Evolutionary conservation across 2,797 vertebrate genomes (phyloP), one percentile per base, ranked within the genome.

Genomic region (Pygocentrus nattereri): DNA sequence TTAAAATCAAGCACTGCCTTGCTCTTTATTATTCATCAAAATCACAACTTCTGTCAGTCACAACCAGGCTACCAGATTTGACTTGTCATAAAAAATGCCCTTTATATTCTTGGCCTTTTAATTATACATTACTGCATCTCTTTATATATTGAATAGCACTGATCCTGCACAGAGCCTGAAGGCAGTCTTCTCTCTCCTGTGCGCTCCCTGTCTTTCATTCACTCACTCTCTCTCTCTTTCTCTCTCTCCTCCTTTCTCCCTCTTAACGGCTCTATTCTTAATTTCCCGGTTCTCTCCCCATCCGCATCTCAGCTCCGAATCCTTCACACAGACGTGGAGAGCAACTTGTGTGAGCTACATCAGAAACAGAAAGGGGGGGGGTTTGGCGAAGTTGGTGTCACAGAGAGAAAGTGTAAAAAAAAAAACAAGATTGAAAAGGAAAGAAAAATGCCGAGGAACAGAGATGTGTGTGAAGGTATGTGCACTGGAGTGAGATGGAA

Each of bases 11-110:
- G 27, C 62, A 65, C 71, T 80, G 44, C 41, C 71, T 75, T 34
- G 16, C 71, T 86, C 56, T 81, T 79, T 34, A 89, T 90, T 89
- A 90, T 86, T 89, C 78, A 91, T 89, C 86, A 89, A 82, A 88
- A 91, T 88, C 80, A 82, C 61, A 79, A 76, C 50, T 82, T 86
- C 73, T 87, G 67, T 87, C 70, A 82, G 83, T 73, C 71, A 85
- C 74, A 50, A 72, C 18, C 77, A 5, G 82, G 41, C 82, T 54
- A 71, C 38, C 83, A 85, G 23, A 68, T 71, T 74, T 82, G 23
- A 44, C 73, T 75, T 86, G 83, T 80, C 84, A 88, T 78, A 87
- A 34, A 88, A 83, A 85, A 80, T 85, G 61, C 62, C 61, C 83
- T 84, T 79, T 90, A 87, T 88, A 89, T 88, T 87, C 80, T 75